Evolutionary conservation across 2,888 invertebrate genomes (phyloP).

Genomic region (Xylocampa areola): DNA sequence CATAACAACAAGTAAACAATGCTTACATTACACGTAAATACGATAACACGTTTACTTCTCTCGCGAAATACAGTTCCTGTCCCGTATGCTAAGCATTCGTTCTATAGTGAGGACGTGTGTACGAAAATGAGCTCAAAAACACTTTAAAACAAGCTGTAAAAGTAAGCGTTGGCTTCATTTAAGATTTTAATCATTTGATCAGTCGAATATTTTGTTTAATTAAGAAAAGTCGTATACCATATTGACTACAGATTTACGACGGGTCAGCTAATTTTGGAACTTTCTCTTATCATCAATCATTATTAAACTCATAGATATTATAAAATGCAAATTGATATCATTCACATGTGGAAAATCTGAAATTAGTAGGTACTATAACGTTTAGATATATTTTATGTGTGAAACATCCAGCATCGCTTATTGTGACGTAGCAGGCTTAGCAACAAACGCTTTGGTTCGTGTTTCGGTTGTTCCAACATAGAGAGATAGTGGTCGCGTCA

Average conservation of each 20-base stretch:
- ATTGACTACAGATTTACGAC: conserved; percentile 38
- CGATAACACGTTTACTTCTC: conserved; percentile 28
- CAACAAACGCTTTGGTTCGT: background rate
- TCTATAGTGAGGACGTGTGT: background rate
- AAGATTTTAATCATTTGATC: conserved; percentile 33
- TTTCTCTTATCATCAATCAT: conserved; percentile 46
- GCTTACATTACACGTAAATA: conserved; percentile 32
- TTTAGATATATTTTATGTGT: background rate
- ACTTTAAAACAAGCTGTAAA: conserved; percentile 9
- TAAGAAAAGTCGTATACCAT: conserved; percentile 29
- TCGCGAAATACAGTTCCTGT: background rate
- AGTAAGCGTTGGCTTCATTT: conserved; percentile 16
- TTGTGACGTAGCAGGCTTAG: background rate
- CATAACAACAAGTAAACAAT: conserved; percentile 40
- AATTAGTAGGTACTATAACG: background rate
- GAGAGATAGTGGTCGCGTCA: conserved; percentile 5
- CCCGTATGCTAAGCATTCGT: background rate
- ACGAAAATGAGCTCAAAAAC: conserved; percentile 13
- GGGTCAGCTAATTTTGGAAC: conserved; percentile 15
- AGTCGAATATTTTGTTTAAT: conserved; percentile 38
- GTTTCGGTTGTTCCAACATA: background rate
- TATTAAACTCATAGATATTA: conserved; percentile 33
- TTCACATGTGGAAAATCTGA: conserved; percentile 10
- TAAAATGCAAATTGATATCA: conserved; percentile 39
- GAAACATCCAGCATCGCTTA: background rate